A percentile compares a stretch with the other conserved stretches of the same genome.
Evolutionary conservation across 2,888 invertebrate genomes (phyloP).

Genomic region (Ornithoptera alexandrae): DNA sequence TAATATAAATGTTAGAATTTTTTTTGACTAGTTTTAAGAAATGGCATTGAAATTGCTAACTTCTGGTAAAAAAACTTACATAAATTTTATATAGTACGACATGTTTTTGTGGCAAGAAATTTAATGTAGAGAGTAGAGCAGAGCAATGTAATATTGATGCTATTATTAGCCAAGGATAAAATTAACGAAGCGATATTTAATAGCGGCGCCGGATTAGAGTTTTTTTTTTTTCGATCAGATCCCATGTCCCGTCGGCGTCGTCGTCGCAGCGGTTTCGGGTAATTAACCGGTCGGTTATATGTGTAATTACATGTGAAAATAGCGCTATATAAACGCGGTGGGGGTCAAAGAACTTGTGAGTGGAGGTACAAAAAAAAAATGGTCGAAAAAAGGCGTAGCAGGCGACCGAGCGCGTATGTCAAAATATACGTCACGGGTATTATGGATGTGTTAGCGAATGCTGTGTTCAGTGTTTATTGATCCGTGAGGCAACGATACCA

Average conservation of each 20-base stretch:
- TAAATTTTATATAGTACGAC: conserved; percentile 39
- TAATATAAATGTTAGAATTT: conserved; percentile 25
- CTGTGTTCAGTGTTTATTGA: conserved; percentile 54
- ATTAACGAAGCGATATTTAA: conserved; percentile 62
- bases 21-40: conserved; percentile 29
- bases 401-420: conserved; percentile 56
- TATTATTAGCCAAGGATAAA: conserved; percentile 53
- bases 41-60: conserved; percentile 16
- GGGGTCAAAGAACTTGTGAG: conserved; percentile 57
- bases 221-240: conserved; percentile 52
- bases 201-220: conserved; percentile 59
- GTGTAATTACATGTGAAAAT: conserved; percentile 72
- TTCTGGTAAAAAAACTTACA: background rate
- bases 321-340: conserved; percentile 51
- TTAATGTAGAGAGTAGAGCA: conserved; percentile 60
- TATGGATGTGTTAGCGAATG: conserved; percentile 67
- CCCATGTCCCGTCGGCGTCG: conserved; percentile 47
- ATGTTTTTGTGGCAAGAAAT: conserved; percentile 66
- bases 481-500: too few relatives aligned
- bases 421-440: conserved; percentile 74
- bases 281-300: conserved; percentile 71
- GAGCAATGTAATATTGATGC: conserved; percentile 40
- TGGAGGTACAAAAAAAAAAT: conserved; percentile 49
- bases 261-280: conserved; percentile 62
- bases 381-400: conserved; percentile 47